phyloP scores from a whole-genome alignment of 2,113 vertebrate species.

The Ceyx margarethae region DNA sequence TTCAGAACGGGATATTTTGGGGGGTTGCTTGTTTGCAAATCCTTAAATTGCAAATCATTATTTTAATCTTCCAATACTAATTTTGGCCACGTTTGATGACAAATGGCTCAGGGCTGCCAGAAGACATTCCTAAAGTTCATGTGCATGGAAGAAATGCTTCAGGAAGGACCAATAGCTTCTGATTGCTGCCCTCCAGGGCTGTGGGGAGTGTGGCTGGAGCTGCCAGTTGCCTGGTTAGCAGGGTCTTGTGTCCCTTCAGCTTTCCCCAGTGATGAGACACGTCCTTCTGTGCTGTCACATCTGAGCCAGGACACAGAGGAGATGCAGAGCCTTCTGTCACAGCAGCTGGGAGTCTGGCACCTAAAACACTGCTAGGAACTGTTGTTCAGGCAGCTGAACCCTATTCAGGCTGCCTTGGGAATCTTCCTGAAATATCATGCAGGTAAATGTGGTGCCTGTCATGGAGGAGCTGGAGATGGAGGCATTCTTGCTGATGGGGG shows the following conservation, averaged over 20 bases:
- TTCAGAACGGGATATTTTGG: not conserved
- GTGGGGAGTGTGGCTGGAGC: not conserved
- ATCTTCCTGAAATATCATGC: not conserved
- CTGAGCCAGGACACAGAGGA: not conserved
- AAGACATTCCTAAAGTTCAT: not conserved
- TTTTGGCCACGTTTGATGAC: not conserved
- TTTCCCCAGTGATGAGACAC: not conserved
- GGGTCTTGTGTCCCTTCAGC: slow-evolving; percentile 5
- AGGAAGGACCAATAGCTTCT: not conserved
- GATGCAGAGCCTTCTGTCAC: slow-evolving; percentile 29
- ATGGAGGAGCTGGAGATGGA: not conserved
- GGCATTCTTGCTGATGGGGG: not conserved
- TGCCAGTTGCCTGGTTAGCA: not conserved
- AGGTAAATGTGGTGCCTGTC: not conserved
- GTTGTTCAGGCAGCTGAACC: slow-evolving; percentile 1
- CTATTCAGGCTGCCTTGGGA: not conserved
- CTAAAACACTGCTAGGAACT: slow-evolving; percentile 27
- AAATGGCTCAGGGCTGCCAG: not conserved
- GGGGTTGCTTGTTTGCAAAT: not conserved
- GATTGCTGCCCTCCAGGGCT: not conserved
- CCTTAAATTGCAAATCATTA: not conserved
- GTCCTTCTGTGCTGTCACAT: not conserved
- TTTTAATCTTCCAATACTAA: not conserved
- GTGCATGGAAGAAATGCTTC: not conserved
- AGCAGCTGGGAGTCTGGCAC: slow-evolving; percentile 62